These are phyloP conservation scores for Holothuria scabra DNA, from an alignment of 53 echinoderm and acorn worm species.

Conservation along the genomic window DNA sequence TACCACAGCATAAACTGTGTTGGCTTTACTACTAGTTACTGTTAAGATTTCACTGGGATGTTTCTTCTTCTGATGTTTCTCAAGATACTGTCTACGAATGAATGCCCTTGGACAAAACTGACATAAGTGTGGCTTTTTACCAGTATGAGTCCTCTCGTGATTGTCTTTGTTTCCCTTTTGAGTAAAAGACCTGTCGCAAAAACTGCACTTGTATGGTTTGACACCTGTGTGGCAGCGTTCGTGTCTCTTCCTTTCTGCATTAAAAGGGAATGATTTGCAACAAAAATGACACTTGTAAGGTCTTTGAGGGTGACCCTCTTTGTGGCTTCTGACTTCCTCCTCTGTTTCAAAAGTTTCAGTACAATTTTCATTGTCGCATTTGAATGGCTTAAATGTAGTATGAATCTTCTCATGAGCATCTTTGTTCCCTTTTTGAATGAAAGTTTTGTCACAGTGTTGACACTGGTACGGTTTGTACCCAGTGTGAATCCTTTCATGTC, in stretches of 20 bases:
- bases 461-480: slow-evolving; percentile 35
- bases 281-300: slow-evolving; percentile 39
- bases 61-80: slow-evolving; percentile 38
- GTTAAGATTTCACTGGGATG: background rate
- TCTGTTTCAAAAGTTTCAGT: slow-evolving; percentile 35
- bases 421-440: slow-evolving; percentile 40
- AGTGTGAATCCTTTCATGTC: slow-evolving; percentile 36
- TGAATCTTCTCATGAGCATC: slow-evolving; percentile 44
- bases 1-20: slow-evolving; percentile 1
- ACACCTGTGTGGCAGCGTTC: slow-evolving; percentile 41
- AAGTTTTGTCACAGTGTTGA: slow-evolving; percentile 2
- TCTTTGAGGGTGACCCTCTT: slow-evolving; percentile 28
- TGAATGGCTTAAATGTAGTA: slow-evolving; percentile 35
- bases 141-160: slow-evolving; percentile 42
- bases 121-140: slow-evolving; percentile 36
- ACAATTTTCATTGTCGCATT: slow-evolving; percentile 30
- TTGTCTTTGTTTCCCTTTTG: slow-evolving; percentile 40
- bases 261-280: slow-evolving; percentile 39
- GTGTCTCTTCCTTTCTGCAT: slow-evolving; percentile 34
- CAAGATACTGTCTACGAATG: slow-evolving; percentile 33
- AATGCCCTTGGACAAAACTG: background rate
- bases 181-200: slow-evolving; percentile 20
- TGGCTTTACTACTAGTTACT: background rate
- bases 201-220: slow-evolving; percentile 26
- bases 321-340: slow-evolving; percentile 7